These are phyloP conservation scores for Danaus plexippus DNA, from an alignment of 1,140 invertebrate species.

Conservation along the genomic window DNA sequence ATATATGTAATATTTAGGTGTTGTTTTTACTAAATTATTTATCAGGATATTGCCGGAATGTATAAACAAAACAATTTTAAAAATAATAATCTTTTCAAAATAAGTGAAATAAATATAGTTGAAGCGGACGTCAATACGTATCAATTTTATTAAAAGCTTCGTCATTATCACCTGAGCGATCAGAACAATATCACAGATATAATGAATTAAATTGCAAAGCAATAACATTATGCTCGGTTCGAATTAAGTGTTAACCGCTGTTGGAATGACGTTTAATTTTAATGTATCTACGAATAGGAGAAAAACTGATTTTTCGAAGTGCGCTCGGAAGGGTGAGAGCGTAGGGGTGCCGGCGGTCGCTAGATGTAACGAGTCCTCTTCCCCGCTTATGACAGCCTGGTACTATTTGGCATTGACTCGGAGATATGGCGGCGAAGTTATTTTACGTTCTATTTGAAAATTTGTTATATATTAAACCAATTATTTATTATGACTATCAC, in stretches of 20 bases:
- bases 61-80: no score
- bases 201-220: conserved; percentile 64
- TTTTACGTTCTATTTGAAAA: no score
- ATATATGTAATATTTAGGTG: no score
- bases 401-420: conserved; percentile 69
- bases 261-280: conserved; percentile 66
- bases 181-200: conserved; percentile 56
- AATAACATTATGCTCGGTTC: conserved; percentile 60
- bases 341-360: conserved; percentile 26
- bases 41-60: no score
- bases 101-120: conserved; percentile 16
- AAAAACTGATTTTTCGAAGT: conserved; percentile 63
- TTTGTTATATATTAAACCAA: no score
- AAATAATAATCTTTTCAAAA: conserved; percentile 10
- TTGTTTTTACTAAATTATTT: no score
- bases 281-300: conserved; percentile 56
- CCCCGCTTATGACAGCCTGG: conserved; percentile 40
- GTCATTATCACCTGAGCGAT: conserved; percentile 51
- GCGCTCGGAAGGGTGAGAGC: conserved; percentile 34
- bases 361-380: conserved; percentile 41
- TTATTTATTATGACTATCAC: no score
- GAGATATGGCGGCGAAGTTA: conserved; percentile 29
- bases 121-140: conserved; percentile 36
- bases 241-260: conserved; percentile 64
- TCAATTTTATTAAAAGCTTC: conserved; percentile 64